A percentile compares a stretch with the other conserved stretches of the same genome.
These are phyloP conservation scores for Chalcis sispes DNA, from an alignment of 2,888 invertebrate species.

Conservation along the genomic window DNA sequence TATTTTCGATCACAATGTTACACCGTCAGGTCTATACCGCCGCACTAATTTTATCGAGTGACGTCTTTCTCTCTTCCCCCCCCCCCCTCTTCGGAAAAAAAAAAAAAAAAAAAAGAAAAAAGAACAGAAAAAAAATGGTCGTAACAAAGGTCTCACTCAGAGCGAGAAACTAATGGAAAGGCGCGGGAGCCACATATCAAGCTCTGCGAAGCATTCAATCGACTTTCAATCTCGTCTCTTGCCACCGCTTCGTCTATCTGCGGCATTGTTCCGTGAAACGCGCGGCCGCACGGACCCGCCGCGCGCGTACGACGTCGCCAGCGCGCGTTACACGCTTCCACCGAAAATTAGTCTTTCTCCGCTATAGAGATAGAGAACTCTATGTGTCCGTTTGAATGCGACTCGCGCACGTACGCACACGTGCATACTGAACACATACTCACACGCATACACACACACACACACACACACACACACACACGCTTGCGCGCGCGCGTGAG, in stretches of 20 bases:
- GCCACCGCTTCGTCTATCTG: slow-evolving; percentile 5
- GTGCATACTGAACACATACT: no score
- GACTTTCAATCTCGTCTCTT: slow-evolving; percentile 65
- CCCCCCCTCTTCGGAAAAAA: no score
- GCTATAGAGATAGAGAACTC: background rate
- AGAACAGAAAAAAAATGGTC: background rate
- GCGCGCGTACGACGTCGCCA: background rate
- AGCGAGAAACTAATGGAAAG: slow-evolving; percentile 31
- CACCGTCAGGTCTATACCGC: no score
- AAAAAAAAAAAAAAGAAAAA: no score
- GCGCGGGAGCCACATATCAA: background rate
- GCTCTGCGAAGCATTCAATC: slow-evolving; percentile 63
- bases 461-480: no score
- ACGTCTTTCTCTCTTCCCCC: no score
- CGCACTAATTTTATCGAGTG: slow-evolving; percentile 4
- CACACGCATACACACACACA: no score
- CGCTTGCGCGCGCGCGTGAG: background rate
- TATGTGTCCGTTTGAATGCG: slow-evolving; percentile 36
- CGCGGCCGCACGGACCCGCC: background rate
- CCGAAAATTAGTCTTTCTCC: slow-evolving; percentile 43
- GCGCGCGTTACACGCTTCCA: background rate
- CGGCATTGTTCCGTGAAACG: slow-evolving; percentile 29
- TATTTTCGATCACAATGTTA: no score
- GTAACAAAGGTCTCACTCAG: slow-evolving; percentile 5
- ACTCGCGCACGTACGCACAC: no score